Evolutionary conservation across 2,113 vertebrate species (phyloP), one percentile per base, ranked within the genome.

Genomic region (Cololabis saira): DNA sequence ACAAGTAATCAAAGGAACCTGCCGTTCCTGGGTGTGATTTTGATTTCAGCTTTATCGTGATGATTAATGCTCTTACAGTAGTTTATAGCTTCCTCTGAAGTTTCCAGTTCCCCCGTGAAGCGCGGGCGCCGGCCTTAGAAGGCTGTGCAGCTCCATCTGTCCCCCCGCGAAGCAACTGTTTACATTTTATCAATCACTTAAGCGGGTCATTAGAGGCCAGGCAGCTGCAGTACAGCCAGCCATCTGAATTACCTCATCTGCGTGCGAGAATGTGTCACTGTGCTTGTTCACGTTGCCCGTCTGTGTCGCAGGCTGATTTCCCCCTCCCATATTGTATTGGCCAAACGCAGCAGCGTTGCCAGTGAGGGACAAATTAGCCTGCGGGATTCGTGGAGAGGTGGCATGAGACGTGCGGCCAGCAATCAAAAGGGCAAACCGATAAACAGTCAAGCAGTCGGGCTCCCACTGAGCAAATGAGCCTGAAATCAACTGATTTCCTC

Each of bases 101-200:
- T 27, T 53, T 67, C 71, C 59, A 53, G 54, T 49, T 66, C 55
- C 24, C 24, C 24, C 5, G 24, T 58, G 54, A 78, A 64, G 68
- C 84, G 53, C 0, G 66, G 80, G 67, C 59, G 72, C 66, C 63
- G 72, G 83, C 74, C 79, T 78, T 67, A 68, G 76, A 77, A 75
- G 76, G 71, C 74, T 77, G 83, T 73, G 70, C 15, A 58, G 56
- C 78, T 80, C 86, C 90, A 89, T 86, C 89, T 87, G 87, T 80
- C 71, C 74, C 71, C 78, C 27, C 58, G 69, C 59, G 75, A 79
- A 81, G 71, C 73, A 76, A 89, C 82, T 74, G 87, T 86, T 89
- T 84, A 59, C 76, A 81, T 87, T 89, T 88, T 88, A 90, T 92
- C 88, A 87, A 91, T 91, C 85, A 90, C 78, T 82, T 77, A 70